Evolutionary conservation across 2,888 invertebrate genomes (phyloP), one percentile per base, ranked within the genome.

Genomic region (Diarsia rubi): DNA sequence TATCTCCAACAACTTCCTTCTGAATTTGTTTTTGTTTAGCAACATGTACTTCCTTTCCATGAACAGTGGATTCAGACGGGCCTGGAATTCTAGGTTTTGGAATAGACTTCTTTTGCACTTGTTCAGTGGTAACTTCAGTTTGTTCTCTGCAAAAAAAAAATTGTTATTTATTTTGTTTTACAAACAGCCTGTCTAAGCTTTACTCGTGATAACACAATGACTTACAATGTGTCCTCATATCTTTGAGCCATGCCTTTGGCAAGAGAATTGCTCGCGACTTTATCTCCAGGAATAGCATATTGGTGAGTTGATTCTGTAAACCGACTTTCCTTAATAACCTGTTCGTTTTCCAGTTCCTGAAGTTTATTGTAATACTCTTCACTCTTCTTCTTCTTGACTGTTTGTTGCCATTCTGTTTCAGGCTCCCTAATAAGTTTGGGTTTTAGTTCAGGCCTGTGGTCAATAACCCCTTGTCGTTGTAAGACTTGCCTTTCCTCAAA

Each of bases 1-100:
- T n/a, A 91, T 99, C 98, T 19, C 98, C 99, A 71, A 98, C 97
- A 4, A 97, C 97, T 96, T 99, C 99, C 91, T 98, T 99, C 93
- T 99, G 99, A 0, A 97, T 97, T 95, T 99, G 99, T 90, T 98
- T 98, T 90, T 99, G 98, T 90, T 98, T 98, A 4, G 98, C 98
- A 42, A 98, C 98, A 91, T 98, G 98, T 9, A 99, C 98, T 95
- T 99, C 99, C 85, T 98, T 98, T 47, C 98, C 99, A 91, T 99
- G 99, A 21, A 99, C 98, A 0, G 98, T 97, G 12, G 98, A 98
- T 95, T 98, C 98, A 0, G 98, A 97, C 19, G 98, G 98, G 79
- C 98, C 98, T 19, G 98, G 98, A 90, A 97, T 97, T 92, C 95
- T 97, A 84, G 91, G 97, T 90, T 96, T 97, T 89, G 91, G 91